Evolutionary conservation across 1,140 invertebrate species (phyloP), one percentile per base, ranked within the genome.

Genomic region (Theocolax elegans): DNA sequence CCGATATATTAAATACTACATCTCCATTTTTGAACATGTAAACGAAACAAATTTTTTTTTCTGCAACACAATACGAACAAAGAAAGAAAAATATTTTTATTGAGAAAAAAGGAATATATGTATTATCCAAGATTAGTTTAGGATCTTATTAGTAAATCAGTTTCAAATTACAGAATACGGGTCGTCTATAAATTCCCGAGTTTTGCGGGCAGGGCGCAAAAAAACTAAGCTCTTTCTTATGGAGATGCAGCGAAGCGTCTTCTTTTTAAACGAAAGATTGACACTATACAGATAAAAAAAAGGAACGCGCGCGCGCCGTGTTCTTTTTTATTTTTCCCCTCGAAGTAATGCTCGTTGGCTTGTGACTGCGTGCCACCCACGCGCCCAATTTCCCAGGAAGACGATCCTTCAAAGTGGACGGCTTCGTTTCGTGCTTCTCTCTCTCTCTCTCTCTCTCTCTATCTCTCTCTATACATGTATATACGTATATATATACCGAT

Each of bases 311-410:
- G 31, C 19, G 38, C 27, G 44, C 40, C 54, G 53, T 27, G n/a
- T n/a, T n/a, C 21, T 23, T 44, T 44, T 48, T 67, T 15, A 17
- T 17, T 60, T 35, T 13, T 35, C 10, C 10, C 31, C 10, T 35
- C 31, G 31, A 6, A 6, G 4, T 35, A 6, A 4, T 35, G 4
- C 10, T 35, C 4, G 27, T n/a, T 54, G 29, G 51, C 29, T 29
- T 21, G 21, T 42, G 49, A 40, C 35, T 42, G 48, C 46, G 15
- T 68, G 74, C 81, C 83, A 83, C 81, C 81, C 81, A 82, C 78
- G 79, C 64, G 74, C 72, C 76, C 71, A 75, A 76, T 67, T 74
- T 73, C 75, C 72, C 67, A 72, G 77, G 77, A 77, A 75, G 60
- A 67, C 68, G 75, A 77, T 75, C 69, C 69, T 63, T 75, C 40